These are phyloP conservation scores for Nebria brevicollis DNA, from an alignment of 2,888 invertebrate species.

Conservation along the genomic window DNA sequence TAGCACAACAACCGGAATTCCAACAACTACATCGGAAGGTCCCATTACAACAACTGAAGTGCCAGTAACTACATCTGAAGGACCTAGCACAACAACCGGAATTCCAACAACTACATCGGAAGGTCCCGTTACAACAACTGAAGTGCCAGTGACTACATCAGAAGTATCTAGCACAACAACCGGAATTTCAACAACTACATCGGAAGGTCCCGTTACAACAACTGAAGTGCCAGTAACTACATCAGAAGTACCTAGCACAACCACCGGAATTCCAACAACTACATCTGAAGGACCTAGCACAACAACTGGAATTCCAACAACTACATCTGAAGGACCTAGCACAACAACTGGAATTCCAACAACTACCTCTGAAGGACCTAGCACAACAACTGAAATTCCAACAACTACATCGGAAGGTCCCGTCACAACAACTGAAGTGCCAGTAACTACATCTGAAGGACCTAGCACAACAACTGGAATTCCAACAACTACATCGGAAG, in stretches of 20 bases:
- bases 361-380: background rate
- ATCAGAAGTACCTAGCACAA: background rate
- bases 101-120: conserved; percentile 28
- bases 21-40: conserved; percentile 9
- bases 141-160: conserved; percentile 26
- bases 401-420: background rate
- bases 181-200: background rate
- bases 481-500: conserved; percentile 8
- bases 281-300: background rate
- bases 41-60: conserved; percentile 18
- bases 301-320: background rate
- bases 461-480: conserved; percentile 17
- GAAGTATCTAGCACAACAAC: background rate
- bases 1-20: background rate
- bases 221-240: conserved; percentile 11
- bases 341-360: background rate
- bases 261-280: conserved; percentile 21
- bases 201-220: conserved; percentile 1
- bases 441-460: background rate
- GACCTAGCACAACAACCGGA: conserved; percentile 16
- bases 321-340: background rate
- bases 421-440: background rate
- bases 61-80: conserved; percentile 17
- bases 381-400: background rate
- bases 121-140: conserved; percentile 3